Conservation (phyloP, 2,113 vertebrate genomes). For the Oryzias celebensis region DNA sequence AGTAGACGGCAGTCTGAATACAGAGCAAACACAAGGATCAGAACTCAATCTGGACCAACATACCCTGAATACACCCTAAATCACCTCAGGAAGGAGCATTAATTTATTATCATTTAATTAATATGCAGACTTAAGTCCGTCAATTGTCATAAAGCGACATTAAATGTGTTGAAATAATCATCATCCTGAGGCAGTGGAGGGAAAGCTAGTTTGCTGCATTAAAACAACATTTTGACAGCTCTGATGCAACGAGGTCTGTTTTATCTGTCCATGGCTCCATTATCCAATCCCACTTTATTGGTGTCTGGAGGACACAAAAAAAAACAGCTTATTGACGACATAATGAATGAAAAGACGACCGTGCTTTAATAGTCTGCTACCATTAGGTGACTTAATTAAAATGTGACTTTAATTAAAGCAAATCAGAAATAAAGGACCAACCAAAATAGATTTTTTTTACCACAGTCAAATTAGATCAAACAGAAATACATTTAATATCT, state of each 20-base stretch:
- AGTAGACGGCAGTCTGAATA: no score
- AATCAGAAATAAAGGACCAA: neutral
- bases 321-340: neutral
- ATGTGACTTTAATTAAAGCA: conserved; percentile 1
- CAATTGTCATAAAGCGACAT: neutral
- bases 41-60: no score
- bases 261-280: neutral
- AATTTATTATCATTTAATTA: neutral
- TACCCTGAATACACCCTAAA: no score
- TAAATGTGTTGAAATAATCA: neutral
- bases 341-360: neutral
- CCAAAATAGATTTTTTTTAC: neutral
- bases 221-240: neutral
- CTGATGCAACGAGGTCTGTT: neutral
- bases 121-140: neutral
- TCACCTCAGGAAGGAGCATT: no score
- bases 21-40: no score
- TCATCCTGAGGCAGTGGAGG: neutral
- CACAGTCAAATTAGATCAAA: neutral
- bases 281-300: neutral
- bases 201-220: neutral
- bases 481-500: no score
- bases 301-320: neutral
- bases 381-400: neutral
- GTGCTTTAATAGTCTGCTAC: neutral